phyloP scores from a whole-genome alignment of 2,113 vertebrate genomes.

The Cairina moschata region DNA sequence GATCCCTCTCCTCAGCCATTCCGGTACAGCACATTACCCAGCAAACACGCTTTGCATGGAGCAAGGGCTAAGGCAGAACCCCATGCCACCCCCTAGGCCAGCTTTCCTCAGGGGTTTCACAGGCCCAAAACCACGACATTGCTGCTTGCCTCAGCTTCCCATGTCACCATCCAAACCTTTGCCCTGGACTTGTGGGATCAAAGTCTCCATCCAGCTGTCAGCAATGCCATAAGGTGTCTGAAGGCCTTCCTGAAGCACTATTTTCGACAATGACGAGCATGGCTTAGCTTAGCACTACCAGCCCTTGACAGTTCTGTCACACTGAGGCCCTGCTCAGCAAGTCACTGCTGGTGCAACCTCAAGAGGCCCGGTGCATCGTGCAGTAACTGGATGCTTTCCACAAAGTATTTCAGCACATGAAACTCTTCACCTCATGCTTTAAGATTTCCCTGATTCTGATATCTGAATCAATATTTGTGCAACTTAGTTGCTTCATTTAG shows the following conservation, averaged over 20 bases:
- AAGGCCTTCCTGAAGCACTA: background rate
- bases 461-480: background rate
- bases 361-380: background rate
- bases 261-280: background rate
- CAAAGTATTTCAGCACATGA: background rate
- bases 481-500: background rate
- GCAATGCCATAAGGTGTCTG: fast-evolving
- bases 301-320: background rate
- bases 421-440: background rate
- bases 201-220: background rate
- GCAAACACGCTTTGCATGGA: background rate
- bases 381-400: background rate
- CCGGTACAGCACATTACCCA: background rate
- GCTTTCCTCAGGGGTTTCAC: background rate
- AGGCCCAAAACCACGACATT: too few relatives aligned
- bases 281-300: background rate
- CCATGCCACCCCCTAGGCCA: too few relatives aligned
- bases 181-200: background rate
- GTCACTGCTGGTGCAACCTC: background rate
- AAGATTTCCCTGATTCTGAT: background rate
- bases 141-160: background rate
- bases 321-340: background rate
- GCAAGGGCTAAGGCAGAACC: background rate
- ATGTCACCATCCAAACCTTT: background rate
- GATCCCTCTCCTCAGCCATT: background rate